Percentiles rank a stretch among this genome's conserved stretches.
Conservation (phyloP, 2,888 invertebrate genomes). For the Brenthis hecate region DNA sequence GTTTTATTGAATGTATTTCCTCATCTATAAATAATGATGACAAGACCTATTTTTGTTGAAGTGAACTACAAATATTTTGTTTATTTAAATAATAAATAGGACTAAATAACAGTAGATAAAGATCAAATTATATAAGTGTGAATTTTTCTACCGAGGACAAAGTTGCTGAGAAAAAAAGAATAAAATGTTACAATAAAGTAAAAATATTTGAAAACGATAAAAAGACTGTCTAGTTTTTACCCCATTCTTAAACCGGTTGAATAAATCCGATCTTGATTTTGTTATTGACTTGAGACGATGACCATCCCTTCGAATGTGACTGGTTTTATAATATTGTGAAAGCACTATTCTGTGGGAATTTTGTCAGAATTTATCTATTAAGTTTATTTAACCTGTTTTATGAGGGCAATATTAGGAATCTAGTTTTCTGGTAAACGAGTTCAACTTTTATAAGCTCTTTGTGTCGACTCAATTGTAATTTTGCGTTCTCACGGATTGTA, state of each 20-base stretch:
- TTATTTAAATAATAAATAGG: too few species aligned
- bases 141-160: neutral
- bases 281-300: constrained; percentile 46
- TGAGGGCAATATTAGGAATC: constrained; percentile 43
- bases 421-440: constrained; percentile 50
- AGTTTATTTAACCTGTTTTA: constrained; percentile 55
- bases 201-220: constrained; percentile 25
- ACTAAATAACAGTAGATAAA: too few species aligned
- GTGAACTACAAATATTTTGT: too few species aligned
- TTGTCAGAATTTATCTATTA: constrained; percentile 43
- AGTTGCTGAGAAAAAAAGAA: neutral
- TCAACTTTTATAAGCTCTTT: constrained; percentile 16
- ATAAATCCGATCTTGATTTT: constrained; percentile 35
- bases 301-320: constrained; percentile 49
- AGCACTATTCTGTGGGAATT: constrained; percentile 54
- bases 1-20: constrained; percentile 13
- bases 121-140: too few species aligned
- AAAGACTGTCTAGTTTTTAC: constrained; percentile 32
- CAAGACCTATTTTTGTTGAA: neutral
- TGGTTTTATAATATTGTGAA: constrained; percentile 49
- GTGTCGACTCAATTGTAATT: neutral
- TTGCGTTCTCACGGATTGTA: neutral
- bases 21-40: too few species aligned
- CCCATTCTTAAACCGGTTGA: constrained; percentile 37
- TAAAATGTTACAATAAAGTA: neutral